Conservation (phyloP, 1,140 invertebrate genomes). For the Drosophila tani region DNA sequence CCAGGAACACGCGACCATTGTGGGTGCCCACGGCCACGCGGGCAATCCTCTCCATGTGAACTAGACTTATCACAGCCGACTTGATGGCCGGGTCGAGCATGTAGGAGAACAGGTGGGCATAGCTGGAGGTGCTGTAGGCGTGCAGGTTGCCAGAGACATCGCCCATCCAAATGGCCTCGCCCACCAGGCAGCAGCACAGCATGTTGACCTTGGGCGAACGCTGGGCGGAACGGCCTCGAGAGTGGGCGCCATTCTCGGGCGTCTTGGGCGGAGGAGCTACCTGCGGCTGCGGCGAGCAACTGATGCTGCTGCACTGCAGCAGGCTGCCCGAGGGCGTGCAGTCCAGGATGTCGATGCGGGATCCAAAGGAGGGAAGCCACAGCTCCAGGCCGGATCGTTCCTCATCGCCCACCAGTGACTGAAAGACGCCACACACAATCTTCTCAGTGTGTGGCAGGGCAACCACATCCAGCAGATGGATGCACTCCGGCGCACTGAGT, state of each 20-base stretch:
- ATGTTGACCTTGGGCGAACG: constrained; percentile 75
- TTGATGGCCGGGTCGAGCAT: constrained; percentile 86
- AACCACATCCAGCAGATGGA: constrained; percentile 93
- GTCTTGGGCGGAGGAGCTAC: constrained; percentile 58
- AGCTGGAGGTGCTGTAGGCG: constrained; percentile 88
- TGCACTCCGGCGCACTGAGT: constrained; percentile 95
- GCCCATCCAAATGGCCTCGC: constrained; percentile 92
- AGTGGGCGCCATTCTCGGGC: constrained; percentile 48
- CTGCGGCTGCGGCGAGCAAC: constrained; percentile 66
- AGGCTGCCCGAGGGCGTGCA: constrained; percentile 86
- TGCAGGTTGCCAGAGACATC: constrained; percentile 93
- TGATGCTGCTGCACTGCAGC: constrained; percentile 74
- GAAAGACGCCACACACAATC: constrained; percentile 85
- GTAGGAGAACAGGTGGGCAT: constrained; percentile 87
- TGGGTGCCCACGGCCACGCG: constrained; percentile 90
- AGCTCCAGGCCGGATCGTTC: constrained; percentile 86
- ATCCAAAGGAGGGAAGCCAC: constrained; percentile 90
- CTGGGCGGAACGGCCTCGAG: constrained; percentile 63
- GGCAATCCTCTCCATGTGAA: constrained; percentile 88
- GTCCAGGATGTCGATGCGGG: constrained; percentile 89
- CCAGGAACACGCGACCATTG: constrained; percentile 91
- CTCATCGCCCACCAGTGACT: constrained; percentile 48
- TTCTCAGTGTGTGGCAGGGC: constrained; percentile 88
- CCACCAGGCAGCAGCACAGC: constrained; percentile 87
- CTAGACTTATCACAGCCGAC: constrained; percentile 88